Base-by-base conservation (phyloP, 2,797 vertebrate species). In the Phoebastria nigripes region DNA sequence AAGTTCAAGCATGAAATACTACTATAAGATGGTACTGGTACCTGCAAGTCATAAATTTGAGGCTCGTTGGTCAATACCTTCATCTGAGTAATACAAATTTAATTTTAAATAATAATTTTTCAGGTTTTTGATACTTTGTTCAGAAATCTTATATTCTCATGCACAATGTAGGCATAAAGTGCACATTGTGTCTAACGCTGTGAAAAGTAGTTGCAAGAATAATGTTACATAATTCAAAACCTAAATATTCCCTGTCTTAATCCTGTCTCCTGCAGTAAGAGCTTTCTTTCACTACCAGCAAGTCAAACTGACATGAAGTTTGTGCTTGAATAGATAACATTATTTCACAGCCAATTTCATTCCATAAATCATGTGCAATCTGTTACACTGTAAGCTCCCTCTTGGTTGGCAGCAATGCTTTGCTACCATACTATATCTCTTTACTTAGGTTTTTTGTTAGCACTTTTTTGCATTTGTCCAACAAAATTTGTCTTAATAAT, bases 291-390 rank as follows among this genome's bases (percentile, higher is more conserved):
- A 8, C 77, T 86, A 35, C 31, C 28, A 91, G 47, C 61, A 67
- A 84, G 89, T 72, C 55, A 52, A 90, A 59, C 91, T 83, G 89
- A 71, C 56, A 2, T 44, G 59, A 91, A 69, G 58, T 96, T 96
- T 92, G 80, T 88, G 88, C 94, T 92, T 95, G 95, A 94, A 85
- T 90, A 87, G 80, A 73, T 94, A 97, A 94, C 74, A 22, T 93
- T 87, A 87, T 97, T 97, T 96, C 95, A 96, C 94, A 96, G 94
- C 41, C 92, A 89, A 94, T 97, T 97, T 97, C 39, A 79, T 95
- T 89, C 79, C 69, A 44, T 95, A 95, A 97, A 89, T 79, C 74
- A 33, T 93, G 77, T 79, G 58, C 74, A 93, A 31, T 87, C 81
- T 91, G 81, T 87, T 95, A 83, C 67, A 78, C 63, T 82, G 54